phyloP scores from a whole-genome alignment of 2,888 invertebrate genomes.

The Cyclophora albipunctata region DNA sequence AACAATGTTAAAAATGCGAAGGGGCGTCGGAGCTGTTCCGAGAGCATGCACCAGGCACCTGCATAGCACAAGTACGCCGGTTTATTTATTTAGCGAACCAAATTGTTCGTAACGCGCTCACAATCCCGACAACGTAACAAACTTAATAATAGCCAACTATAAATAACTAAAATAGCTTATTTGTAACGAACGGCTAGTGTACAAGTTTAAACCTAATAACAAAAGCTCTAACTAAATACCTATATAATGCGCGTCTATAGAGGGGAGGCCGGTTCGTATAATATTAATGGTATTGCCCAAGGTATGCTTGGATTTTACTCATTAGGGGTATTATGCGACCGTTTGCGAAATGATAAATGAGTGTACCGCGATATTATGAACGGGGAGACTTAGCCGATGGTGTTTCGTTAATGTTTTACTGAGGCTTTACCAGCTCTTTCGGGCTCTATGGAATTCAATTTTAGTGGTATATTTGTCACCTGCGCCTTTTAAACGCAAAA shows the following conservation, averaged over 20 bases:
- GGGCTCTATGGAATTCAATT: conserved; percentile 12
- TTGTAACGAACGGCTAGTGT: conserved; percentile 1
- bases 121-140: not conserved
- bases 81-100: not conserved
- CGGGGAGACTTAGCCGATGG: conserved; percentile 37
- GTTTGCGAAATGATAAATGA: conserved; percentile 70
- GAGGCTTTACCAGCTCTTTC: conserved; percentile 35
- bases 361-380: conserved; percentile 49
- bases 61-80: not conserved
- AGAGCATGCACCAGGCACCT: not conserved
- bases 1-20: too few species aligned
- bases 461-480: not conserved
- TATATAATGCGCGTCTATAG: conserved; percentile 13
- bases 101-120: not conserved
- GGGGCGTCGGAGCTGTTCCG: not conserved
- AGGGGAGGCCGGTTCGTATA: conserved; percentile 46
- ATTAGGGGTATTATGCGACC: conserved; percentile 69
- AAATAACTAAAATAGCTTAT: not conserved
- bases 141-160: not conserved
- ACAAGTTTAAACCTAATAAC: conserved; percentile 7
- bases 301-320: conserved; percentile 72
- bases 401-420: conserved; percentile 57
- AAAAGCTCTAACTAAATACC: conserved; percentile 18
- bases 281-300: conserved; percentile 68
- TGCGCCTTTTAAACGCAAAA: not conserved